Base-by-base conservation (phyloP, 2,113 vertebrate genomes). In the Paracanthobrama guichenoti region DNA sequence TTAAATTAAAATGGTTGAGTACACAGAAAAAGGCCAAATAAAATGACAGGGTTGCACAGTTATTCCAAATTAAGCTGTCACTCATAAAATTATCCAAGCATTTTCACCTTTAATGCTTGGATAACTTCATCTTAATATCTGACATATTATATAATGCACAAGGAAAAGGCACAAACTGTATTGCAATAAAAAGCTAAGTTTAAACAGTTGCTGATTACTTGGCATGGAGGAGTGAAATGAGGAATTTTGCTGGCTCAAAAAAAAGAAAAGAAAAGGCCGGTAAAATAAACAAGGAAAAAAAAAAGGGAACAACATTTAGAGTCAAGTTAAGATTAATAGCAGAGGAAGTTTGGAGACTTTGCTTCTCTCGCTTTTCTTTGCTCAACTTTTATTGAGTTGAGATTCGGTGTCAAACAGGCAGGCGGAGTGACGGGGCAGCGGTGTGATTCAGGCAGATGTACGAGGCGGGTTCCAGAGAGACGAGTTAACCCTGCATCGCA, bases 401-500 rank as follows among this genome's bases (percentile, higher is more conserved):
- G 72, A 57, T 80, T 77, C 53, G 12, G 72, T 28, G 84, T 44
- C 62, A 77, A 83, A 59, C 42, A 39, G 26, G 69, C 67, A 73
- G 46, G 11, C 35, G 20, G 46, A 39, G 28, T 46, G 84, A 88
- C 46, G 28, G 67, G 64, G 48, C 81, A 35, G 20, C 8, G 89
- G 85, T 55, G 77, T 71, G 55, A 86, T 35, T 48, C 76, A 44
- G 64, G 66, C 57, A 64, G 57, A 57, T 86, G 84, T 88, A 88
- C 90, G 91, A 89, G 79, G 26, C 81, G 72, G 83, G 86, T 57
- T 81, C 55, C 74, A 80, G 57, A 79, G 87, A 79, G 14, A 86
- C 84, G 66, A 84, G 89, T 84, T 80, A 46, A 88, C 90, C 86
- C 88, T 75, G 57, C 88, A 80, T 88, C 90, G 75, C 85, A 81